phyloP scores from a whole-genome alignment of 2,113 vertebrate species.

The Myrmecophaga tridactyla region DNA sequence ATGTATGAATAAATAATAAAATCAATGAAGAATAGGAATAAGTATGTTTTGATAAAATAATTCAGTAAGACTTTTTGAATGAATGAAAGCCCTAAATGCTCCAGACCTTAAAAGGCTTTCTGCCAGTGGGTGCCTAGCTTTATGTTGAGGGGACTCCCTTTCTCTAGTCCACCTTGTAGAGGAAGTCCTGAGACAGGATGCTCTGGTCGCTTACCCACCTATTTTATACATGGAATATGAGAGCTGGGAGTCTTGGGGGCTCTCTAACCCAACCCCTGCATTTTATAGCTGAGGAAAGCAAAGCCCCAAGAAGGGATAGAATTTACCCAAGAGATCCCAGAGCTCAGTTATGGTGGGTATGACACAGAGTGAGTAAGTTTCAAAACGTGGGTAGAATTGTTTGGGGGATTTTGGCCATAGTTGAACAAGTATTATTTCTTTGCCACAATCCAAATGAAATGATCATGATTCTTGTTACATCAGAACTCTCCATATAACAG shows the following conservation, averaged over 20 bases:
- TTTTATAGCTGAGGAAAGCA: not conserved
- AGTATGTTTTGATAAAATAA: not conserved
- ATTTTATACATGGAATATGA: not conserved
- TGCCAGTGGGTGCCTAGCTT: not conserved
- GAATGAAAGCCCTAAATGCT: not conserved
- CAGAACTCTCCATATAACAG: conserved; percentile 59
- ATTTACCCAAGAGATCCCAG: conserved; percentile 46
- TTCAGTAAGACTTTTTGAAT: not conserved
- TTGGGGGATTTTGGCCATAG: conserved; percentile 70
- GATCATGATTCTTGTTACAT: conserved; percentile 42
- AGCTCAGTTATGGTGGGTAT: conserved; percentile 51
- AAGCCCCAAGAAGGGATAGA: not conserved
- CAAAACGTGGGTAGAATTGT: conserved; percentile 43
- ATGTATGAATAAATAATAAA: not conserved
- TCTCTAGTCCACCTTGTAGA: not conserved
- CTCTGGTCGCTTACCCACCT: not conserved
- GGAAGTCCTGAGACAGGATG: not conserved
- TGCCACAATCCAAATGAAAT: conserved; percentile 15
- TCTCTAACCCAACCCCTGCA: not conserved
- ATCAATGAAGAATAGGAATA: not conserved
- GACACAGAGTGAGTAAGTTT: conserved; percentile 57
- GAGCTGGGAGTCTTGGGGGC: not conserved
- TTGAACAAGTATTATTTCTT: conserved; percentile 51
- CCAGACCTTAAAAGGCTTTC: not conserved
- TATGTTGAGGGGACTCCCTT: not conserved